These are phyloP conservation scores for Metridium senile DNA, from an alignment of 92 coral and sea anemone genomes.

Conservation along the genomic window DNA sequence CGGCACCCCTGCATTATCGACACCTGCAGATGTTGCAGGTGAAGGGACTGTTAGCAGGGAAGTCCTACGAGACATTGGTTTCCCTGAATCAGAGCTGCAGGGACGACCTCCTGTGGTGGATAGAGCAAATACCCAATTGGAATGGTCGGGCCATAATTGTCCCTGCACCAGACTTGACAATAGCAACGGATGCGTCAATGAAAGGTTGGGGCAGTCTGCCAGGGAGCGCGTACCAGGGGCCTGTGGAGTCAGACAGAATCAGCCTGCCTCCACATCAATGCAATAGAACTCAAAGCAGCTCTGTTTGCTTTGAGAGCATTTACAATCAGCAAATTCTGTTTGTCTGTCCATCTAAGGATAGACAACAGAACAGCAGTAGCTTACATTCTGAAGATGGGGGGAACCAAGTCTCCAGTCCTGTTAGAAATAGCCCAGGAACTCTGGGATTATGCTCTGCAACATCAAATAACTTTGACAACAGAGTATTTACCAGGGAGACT, in stretches of 20 bases:
- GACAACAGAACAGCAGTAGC: conserved; percentile 45
- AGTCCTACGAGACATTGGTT: conserved; percentile 29
- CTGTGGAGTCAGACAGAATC: conserved; percentile 6
- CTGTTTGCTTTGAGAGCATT: conserved; percentile 16
- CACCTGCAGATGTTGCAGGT: conserved; percentile 39
- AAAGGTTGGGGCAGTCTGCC: conserved; percentile 44
- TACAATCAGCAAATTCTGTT: neutral
- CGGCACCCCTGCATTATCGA: conserved; percentile 26
- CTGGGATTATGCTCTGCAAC: conserved; percentile 34
- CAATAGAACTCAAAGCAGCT: conserved; percentile 33
- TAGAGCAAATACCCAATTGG: conserved; percentile 30
- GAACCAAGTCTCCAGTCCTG: conserved; percentile 18
- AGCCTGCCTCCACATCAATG: conserved; percentile 9
- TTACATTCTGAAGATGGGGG: conserved; percentile 25
- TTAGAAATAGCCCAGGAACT: conserved; percentile 38
- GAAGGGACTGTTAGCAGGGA: conserved; percentile 23
- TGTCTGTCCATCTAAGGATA: conserved; percentile 23
- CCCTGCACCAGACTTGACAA: conserved; percentile 22
- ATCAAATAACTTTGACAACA: conserved; percentile 37
- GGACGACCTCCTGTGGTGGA: conserved; percentile 43
- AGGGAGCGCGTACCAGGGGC: conserved; percentile 36
- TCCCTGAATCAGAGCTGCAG: conserved; percentile 19
- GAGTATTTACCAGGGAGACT: conserved; percentile 49
- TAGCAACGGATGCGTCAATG: conserved; percentile 37
- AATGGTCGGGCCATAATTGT: conserved; percentile 40